Percentiles rank a stretch among this genome's conserved stretches.
Conservation (phyloP, 2,797 vertebrate species). For the Sebastes glaucus region DNA sequence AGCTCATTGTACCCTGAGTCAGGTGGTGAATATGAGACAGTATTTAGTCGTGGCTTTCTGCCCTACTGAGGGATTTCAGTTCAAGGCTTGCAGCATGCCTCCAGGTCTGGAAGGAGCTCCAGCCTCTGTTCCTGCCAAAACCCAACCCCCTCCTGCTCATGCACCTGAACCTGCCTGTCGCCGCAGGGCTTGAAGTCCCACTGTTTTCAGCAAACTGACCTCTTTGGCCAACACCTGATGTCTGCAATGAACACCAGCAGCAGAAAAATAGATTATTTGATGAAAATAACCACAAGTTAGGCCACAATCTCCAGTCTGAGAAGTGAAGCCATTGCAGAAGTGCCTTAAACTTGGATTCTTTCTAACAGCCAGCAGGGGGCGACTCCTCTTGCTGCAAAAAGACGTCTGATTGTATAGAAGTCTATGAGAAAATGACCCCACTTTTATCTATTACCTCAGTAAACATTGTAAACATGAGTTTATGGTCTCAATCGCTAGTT, state of each 20-base stretch:
- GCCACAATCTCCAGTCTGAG: not conserved
- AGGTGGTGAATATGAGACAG: constrained; percentile 20
- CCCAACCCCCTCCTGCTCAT: constrained; percentile 33
- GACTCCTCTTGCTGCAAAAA: not conserved
- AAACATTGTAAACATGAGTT: not conserved
- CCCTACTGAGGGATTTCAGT: constrained; percentile 4
- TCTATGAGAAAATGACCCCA: not conserved
- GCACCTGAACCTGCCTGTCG: constrained; percentile 37
- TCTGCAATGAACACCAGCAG: constrained; percentile 11
- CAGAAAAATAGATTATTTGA: not conserved
- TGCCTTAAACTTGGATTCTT: not conserved
- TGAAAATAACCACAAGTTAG: not conserved
- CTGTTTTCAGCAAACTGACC: constrained; percentile 48
- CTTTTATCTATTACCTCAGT: not conserved
- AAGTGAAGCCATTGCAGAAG: not conserved
- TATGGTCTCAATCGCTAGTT: not conserved
- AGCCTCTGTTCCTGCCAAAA: constrained; percentile 43
- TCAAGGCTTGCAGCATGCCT: constrained; percentile 27
- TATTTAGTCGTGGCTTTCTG: constrained; percentile 22
- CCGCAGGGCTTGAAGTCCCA: constrained; percentile 20
- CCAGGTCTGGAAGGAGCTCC: constrained; percentile 29
- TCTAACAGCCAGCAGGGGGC: not conserved
- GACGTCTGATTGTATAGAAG: not conserved
- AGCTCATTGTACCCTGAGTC: constrained; percentile 16
- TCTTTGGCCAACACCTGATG: constrained; percentile 42